Percentiles rank a stretch among this genome's conserved stretches.
These are phyloP conservation scores for Trematomus bernacchii DNA, from an alignment of 2,797 vertebrate species.

Conservation along the genomic window DNA sequence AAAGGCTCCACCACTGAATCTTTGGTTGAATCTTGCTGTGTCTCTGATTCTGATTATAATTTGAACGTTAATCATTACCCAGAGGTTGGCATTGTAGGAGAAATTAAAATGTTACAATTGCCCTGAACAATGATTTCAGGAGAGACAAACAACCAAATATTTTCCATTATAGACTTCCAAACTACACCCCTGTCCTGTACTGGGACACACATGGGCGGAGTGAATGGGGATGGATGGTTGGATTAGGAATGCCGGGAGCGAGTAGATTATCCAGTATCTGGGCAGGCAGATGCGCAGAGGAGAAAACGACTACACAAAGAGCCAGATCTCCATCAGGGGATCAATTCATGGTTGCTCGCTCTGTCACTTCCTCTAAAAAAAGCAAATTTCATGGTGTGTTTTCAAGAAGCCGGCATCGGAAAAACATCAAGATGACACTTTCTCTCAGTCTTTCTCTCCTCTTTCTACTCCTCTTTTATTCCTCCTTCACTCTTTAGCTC, in stretches of 20 bases:
- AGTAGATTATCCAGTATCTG: conserved; percentile 87
- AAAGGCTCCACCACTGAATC: conserved; percentile 59
- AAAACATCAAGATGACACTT: conserved; percentile 70
- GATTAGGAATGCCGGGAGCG: conserved; percentile 83
- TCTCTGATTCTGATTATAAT: conserved; percentile 78
- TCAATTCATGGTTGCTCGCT: conserved; percentile 78
- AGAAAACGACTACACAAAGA: conserved; percentile 82
- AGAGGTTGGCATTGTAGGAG: conserved; percentile 75
- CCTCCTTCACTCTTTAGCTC: conserved; percentile 27
- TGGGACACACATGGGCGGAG: conserved; percentile 75
- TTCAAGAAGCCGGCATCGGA: conserved; percentile 73
- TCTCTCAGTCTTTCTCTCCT: conserved; percentile 29
- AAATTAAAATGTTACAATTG: conserved; percentile 74
- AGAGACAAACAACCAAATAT: conserved; percentile 78
- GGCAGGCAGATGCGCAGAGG: conserved; percentile 83
- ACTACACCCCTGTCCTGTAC: conserved; percentile 75
- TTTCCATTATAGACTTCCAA: conserved; percentile 75
- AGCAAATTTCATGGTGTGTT: conserved; percentile 85
- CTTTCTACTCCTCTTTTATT: neutral
- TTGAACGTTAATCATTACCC: conserved; percentile 78
- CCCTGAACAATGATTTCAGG: conserved; percentile 70
- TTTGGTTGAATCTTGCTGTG: conserved; percentile 66
- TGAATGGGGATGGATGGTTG: conserved; percentile 80
- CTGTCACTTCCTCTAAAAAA: conserved; percentile 84
- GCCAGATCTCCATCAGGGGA: conserved; percentile 86